Percentiles rank a stretch among this genome's conserved stretches.
These are phyloP conservation scores for Aporophyla nigra DNA, from an alignment of 2,888 invertebrate species.

Conservation along the genomic window DNA sequence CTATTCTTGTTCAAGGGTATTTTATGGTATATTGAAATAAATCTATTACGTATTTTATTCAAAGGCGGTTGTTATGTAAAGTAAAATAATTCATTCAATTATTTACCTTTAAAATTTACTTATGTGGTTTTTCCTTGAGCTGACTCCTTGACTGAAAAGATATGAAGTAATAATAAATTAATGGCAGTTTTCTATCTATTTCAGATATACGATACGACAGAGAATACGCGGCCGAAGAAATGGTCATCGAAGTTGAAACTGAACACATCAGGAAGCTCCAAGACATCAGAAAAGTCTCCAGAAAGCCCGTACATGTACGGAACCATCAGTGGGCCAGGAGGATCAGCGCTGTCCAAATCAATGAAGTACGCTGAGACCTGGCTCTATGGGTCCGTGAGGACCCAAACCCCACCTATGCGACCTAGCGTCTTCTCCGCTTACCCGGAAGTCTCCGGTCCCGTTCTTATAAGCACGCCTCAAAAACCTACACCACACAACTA, in stretches of 20 bases:
- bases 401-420: slow-evolving; percentile 86
- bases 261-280: slow-evolving; percentile 87
- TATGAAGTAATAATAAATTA: not conserved
- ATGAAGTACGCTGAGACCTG: slow-evolving; percentile 97
- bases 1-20: slow-evolving; percentile 35
- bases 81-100: slow-evolving; percentile 1
- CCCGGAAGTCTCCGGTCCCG: slow-evolving; percentile 86
- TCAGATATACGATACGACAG: slow-evolving; percentile 89
- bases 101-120: not conserved
- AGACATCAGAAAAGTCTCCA: slow-evolving; percentile 87
- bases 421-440: slow-evolving; percentile 89
- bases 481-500: slow-evolving; percentile 92
- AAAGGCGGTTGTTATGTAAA: not conserved
- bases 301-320: slow-evolving; percentile 89
- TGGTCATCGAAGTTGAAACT: slow-evolving; percentile 94
- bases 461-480: slow-evolving; percentile 89
- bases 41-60: slow-evolving; percentile 31
- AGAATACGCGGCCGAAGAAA: slow-evolving; percentile 92
- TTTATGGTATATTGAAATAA: slow-evolving; percentile 22
- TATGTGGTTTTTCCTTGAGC: not conserved
- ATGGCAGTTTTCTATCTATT: slow-evolving; percentile 69
- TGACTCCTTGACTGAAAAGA: not conserved
- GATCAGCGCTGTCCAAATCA: slow-evolving; percentile 94
- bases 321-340: slow-evolving; percentile 91
- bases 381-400: slow-evolving; percentile 95